Evolutionary conservation across 2,888 invertebrate species (phyloP), one percentile per base, ranked within the genome.

Genomic region (Drosophila vallismaia): DNA sequence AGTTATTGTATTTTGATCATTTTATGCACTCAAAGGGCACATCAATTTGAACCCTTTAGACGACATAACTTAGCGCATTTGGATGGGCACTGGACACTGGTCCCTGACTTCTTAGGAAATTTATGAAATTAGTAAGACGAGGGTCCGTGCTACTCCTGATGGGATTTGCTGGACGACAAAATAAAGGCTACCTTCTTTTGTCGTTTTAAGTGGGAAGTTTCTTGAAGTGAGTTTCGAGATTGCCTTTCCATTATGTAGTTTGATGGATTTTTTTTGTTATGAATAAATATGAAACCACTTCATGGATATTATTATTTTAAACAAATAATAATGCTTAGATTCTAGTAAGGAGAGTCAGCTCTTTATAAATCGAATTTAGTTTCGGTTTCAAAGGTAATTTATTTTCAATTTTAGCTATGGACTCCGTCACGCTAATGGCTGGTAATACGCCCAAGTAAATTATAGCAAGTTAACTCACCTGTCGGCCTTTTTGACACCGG

Each of bases 401-500:
- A 19, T 3, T 19, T 42, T 9, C 19, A 42, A 14, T 42, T 19
- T 42, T 9, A n/a, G 36, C 36, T 36, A n/a, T 3, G n/a, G 14
- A 7, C 4, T 14, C 14, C 40, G 40, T 19, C 12, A 42, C 19
- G 19, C 19, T 42, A 42, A 42, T 19, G 19, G 40, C 0, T 42
- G 8, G 12, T 9, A 14, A 14, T 19, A 42, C 40, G 0, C 40
- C 40, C 40, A 14, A 8, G 2, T 24, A 26, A n/a, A 14, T 19
- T 24, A 1, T 51, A 36, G 38, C 12, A 8, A 56, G 12, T 49
- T 54, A 71, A 89, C 89, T 90, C 84, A 92, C 85, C 94, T 93
- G 91, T 97, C 97, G 72, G 97, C 97, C 81, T 96, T 94, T 91
- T 96, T 96, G 45, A 97, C 96, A 40, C 97, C 97, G 59, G 95